phyloP scores from a whole-genome alignment of 2,797 vertebrate species.

The Craterocephalus amniculus region DNA sequence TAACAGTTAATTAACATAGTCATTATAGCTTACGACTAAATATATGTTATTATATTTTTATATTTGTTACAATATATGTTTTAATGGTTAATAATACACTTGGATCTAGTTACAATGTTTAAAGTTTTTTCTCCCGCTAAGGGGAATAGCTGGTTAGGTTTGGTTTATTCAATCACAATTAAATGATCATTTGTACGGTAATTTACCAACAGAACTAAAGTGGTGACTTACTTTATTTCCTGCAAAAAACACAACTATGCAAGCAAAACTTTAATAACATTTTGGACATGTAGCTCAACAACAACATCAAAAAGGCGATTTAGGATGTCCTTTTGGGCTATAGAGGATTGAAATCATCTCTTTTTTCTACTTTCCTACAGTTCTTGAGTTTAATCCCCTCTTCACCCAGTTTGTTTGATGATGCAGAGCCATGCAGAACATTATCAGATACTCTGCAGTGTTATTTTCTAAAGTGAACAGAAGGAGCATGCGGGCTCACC shows the following conservation, averaged over 20 bases:
- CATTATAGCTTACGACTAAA: too few species aligned
- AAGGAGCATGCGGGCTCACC: slow-evolving; percentile 56
- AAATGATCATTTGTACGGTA: background rate
- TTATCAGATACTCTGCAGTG: slow-evolving; percentile 37
- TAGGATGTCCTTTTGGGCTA: background rate
- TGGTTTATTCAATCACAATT: background rate
- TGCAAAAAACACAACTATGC: too few species aligned
- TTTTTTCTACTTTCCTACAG: background rate
- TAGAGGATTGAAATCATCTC: background rate
- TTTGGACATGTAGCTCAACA: background rate
- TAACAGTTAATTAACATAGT: background rate
- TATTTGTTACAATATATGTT: too few species aligned
- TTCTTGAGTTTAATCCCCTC: background rate
- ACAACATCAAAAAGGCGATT: background rate
- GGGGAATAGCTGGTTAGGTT: too few species aligned
- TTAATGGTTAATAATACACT: background rate
- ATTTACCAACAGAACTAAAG: background rate
- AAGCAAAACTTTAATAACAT: background rate
- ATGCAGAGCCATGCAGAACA: slow-evolving; percentile 24
- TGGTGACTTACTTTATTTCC: background rate
- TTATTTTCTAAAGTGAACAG: slow-evolving; percentile 42
- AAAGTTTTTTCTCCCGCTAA: background rate
- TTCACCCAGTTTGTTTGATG: slow-evolving; percentile 20
- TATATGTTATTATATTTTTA: too few species aligned
- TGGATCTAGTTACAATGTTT: background rate